phyloP scores from a whole-genome alignment of 2,888 invertebrate species.

The Eucera pruinosa region DNA sequence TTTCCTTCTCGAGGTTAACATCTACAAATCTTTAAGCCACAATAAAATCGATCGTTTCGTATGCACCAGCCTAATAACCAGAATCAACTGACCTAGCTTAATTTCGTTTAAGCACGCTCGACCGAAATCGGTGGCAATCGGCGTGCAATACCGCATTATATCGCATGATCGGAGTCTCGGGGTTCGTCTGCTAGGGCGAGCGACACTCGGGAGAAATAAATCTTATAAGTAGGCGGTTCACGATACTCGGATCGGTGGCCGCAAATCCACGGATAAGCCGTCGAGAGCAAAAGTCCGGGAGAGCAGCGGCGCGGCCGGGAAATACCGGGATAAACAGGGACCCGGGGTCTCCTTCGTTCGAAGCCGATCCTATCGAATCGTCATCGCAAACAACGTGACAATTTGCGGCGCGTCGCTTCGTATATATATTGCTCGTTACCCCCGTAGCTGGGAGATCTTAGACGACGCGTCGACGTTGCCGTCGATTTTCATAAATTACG shows the following conservation, averaged over 20 bases:
- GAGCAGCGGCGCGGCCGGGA: constrained; percentile 71
- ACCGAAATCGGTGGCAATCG: neutral
- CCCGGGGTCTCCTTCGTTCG: constrained; percentile 49
- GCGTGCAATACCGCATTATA: constrained; percentile 3
- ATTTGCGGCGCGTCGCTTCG: constrained; percentile 78
- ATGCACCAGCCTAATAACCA: no score
- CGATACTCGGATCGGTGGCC: constrained; percentile 78
- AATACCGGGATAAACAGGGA: constrained; percentile 61
- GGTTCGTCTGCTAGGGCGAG: constrained; percentile 18
- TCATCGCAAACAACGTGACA: constrained; percentile 82
- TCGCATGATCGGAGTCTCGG: constrained; percentile 35
- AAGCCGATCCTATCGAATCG: constrained; percentile 80
- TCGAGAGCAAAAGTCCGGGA: constrained; percentile 75
- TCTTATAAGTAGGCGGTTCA: constrained; percentile 83
- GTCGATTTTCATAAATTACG: constrained; percentile 63
- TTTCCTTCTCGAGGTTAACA: no score
- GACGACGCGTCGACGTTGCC: constrained; percentile 29
- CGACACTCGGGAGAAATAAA: constrained; percentile 72
- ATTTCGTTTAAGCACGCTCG: no score
- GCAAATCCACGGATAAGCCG: constrained; percentile 83
- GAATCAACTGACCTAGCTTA: no score
- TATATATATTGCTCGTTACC: constrained; percentile 76
- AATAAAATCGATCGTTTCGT: no score
- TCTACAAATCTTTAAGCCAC: no score
- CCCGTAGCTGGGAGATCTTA: constrained; percentile 21